Evolutionary conservation across 2,888 invertebrate genomes (phyloP).

Genomic region (Clunio marinus): DNA sequence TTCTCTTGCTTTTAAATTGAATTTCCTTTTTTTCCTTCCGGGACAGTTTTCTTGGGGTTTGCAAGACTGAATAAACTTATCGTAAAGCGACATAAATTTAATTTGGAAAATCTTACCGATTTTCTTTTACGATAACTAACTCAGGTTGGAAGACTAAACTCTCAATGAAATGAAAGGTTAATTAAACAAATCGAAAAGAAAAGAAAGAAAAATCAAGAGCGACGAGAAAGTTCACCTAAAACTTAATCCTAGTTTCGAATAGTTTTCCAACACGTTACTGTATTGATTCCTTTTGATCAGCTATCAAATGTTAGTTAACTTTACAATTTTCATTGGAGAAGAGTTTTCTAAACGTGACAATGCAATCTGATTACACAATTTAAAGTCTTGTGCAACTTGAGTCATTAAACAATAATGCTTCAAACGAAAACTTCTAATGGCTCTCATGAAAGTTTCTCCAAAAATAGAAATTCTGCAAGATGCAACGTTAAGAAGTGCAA

Average conservation of each 20-base stretch:
- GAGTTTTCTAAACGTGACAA: not conserved
- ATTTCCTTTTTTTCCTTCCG: constrained; percentile 24
- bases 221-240: too few species aligned
- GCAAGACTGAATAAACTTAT: not conserved
- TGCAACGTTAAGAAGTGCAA: too few species aligned
- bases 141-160: not conserved
- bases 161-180: constrained; percentile 20
- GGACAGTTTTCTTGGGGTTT: not conserved
- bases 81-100: constrained; percentile 13
- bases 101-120: constrained; percentile 2
- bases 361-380: constrained; percentile 9
- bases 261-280: not conserved
- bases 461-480: not conserved
- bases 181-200: not conserved
- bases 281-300: not conserved
- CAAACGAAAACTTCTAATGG: constrained; percentile 4
- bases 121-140: not conserved
- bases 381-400: not conserved
- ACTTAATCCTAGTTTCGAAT: too few species aligned
- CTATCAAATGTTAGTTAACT: not conserved
- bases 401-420: not conserved
- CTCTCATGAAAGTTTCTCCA: not conserved
- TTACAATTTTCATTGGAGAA: not conserved
- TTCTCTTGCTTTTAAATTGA: constrained; percentile 16
- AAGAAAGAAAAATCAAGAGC: not conserved